phyloP scores from a whole-genome alignment of 2,888 invertebrate species.

The Busseola fusca region DNA sequence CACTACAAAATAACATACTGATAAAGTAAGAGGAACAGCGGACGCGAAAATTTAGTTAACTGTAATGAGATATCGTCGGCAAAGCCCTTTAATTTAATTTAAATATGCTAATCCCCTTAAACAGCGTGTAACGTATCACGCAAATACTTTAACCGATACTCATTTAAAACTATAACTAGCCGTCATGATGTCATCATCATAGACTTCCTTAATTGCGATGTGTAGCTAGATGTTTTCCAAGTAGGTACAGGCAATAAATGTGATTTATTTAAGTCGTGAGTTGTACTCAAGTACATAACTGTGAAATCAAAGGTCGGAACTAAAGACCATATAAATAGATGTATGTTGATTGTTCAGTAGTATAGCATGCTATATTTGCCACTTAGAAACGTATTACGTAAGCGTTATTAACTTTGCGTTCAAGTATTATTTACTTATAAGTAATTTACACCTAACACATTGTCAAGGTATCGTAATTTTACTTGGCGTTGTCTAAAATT shows the following conservation, averaged over 20 bases:
- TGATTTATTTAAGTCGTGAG: constrained; percentile 10
- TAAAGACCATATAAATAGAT: not conserved
- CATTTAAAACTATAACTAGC: constrained; percentile 26
- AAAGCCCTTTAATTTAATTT: constrained; percentile 43
- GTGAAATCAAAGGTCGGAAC: constrained; percentile 14
- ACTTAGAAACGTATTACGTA: constrained; percentile 8
- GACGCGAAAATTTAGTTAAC: constrained; percentile 7
- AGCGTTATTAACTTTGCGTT: constrained; percentile 1
- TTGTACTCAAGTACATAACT: not conserved
- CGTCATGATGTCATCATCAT: constrained; percentile 32
- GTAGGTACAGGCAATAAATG: not conserved
- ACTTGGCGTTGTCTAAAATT: constrained; percentile 8
- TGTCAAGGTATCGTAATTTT: constrained; percentile 26
- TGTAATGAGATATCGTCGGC: constrained; percentile 37
- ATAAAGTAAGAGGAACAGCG: not conserved
- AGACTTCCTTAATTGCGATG: constrained; percentile 4
- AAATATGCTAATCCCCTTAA: constrained; percentile 24
- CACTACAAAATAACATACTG: constrained; percentile 7
- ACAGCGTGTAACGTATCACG: not conserved
- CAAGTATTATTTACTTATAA: constrained; percentile 10
- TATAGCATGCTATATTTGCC: not conserved
- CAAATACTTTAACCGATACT: constrained; percentile 16
- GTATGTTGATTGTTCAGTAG: constrained; percentile 2
- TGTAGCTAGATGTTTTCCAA: constrained; percentile 6
- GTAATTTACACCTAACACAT: constrained; percentile 1